Conservation (phyloP, 2,113 vertebrate species). For the Haemorhous mexicanus region DNA sequence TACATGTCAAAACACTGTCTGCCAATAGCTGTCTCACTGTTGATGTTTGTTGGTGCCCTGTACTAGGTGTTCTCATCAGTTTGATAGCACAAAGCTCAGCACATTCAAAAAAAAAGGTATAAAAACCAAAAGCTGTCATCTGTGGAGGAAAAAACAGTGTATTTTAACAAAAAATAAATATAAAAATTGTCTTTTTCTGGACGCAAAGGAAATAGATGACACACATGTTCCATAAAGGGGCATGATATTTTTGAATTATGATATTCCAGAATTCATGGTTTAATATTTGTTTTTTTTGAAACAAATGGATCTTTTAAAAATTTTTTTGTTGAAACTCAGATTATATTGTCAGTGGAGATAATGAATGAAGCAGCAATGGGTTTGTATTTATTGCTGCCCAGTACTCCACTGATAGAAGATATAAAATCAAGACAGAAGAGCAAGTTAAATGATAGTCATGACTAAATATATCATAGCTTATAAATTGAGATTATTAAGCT, state of each 20-base stretch:
- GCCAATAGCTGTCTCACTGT: slow-evolving; percentile 3
- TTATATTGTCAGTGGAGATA: not conserved
- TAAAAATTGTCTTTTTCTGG: not conserved
- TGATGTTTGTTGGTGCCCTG: slow-evolving; percentile 5
- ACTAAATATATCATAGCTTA: not conserved
- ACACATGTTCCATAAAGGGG: not conserved
- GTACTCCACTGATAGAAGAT: not conserved
- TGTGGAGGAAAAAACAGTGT: not conserved
- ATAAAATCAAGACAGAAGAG: not conserved
- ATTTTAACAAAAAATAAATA: not conserved
- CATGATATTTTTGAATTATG: not conserved
- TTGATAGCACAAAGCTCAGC: not conserved
- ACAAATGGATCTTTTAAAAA: fast-evolving
- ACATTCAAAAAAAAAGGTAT: not conserved
- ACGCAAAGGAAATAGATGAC: not conserved
- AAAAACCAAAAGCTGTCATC: not conserved
- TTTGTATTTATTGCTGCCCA: not conserved
- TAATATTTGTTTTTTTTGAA: not conserved
- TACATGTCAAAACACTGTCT: not conserved
- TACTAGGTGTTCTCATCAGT: not conserved
- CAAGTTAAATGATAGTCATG: not conserved
- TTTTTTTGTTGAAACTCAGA: not conserved
- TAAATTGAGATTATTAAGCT: not conserved
- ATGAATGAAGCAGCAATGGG: not conserved
- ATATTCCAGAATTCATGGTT: not conserved